A percentile compares a stretch with the other conserved stretches of the same genome.
Evolutionary conservation across 2,113 vertebrate genomes (phyloP).

Genomic region (Cariama cristata): DNA sequence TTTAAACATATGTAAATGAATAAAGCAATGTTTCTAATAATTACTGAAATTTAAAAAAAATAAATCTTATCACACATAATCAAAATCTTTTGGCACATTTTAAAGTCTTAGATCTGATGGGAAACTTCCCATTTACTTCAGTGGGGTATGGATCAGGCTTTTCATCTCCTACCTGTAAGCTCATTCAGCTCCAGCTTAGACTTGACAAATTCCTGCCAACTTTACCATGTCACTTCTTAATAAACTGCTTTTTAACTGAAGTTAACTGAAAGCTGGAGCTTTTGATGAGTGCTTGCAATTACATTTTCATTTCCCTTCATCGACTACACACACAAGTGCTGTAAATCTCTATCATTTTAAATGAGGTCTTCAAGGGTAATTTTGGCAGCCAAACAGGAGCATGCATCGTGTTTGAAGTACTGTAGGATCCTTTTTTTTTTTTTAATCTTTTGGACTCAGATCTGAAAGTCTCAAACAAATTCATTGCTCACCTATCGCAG

Average conservation of each 20-base stretch:
- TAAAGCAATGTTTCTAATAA: background rate
- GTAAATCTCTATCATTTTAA: conserved; percentile 24
- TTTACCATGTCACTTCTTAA: background rate
- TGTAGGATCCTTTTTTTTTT: background rate
- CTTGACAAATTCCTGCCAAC: background rate
- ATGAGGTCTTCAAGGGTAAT: conserved; percentile 23
- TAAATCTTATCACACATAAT: background rate
- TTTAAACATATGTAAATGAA: background rate
- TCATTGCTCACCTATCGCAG: conserved; percentile 32
- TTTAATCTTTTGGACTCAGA: background rate
- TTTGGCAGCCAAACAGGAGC: conserved; percentile 2
- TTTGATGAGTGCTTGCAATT: conserved; percentile 32
- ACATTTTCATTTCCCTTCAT: background rate
- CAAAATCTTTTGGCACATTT: background rate
- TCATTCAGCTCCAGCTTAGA: background rate
- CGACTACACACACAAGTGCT: background rate
- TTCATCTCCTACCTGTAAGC: background rate
- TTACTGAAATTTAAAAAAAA: background rate
- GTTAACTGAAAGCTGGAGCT: background rate
- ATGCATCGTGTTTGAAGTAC: background rate
- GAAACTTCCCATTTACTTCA: background rate
- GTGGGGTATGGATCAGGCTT: background rate
- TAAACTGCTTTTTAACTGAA: background rate
- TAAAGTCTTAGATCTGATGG: background rate
- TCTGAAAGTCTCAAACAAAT: conserved; percentile 32